Evolutionary conservation across 2,113 vertebrate species (phyloP).

Genomic region (Arenaria interpres): DNA sequence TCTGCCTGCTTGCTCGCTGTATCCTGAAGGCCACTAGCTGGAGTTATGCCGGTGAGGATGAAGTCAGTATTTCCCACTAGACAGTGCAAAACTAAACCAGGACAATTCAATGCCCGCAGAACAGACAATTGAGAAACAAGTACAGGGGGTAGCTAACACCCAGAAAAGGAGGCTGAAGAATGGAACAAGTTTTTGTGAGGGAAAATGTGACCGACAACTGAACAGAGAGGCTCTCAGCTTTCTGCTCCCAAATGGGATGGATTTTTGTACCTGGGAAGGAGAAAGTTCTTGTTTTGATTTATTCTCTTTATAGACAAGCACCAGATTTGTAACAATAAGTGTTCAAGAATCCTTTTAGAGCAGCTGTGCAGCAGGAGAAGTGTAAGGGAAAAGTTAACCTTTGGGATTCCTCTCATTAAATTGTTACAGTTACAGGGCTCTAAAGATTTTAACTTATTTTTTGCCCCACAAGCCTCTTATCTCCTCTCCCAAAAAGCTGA

Average conservation of each 20-base stretch:
- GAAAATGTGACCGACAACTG: background rate
- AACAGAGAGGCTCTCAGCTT: background rate
- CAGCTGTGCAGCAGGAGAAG: fast-evolving
- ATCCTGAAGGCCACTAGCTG: background rate
- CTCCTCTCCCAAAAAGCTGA: background rate
- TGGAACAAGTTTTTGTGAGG: background rate
- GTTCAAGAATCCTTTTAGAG: background rate
- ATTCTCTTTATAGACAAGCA: background rate
- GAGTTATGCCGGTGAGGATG: background rate
- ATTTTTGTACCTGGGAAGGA: background rate
- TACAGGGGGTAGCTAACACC: background rate
- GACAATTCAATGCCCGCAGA: background rate
- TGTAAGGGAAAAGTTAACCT: background rate
- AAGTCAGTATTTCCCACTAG: background rate
- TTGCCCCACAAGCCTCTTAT: background rate
- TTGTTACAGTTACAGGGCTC: background rate
- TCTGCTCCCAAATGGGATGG: background rate
- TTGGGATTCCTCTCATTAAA: background rate
- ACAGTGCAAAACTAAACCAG: background rate
- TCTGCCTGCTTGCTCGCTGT: background rate
- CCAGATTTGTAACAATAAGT: background rate
- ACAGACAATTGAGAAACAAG: background rate
- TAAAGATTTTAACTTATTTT: background rate
- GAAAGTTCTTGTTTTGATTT: background rate
- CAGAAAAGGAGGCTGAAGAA: background rate